Percentiles rank a stretch among this genome's conserved stretches.
These are phyloP conservation scores for Zaprionus kolodkinae DNA, from an alignment of 1,140 invertebrate species.

Conservation along the genomic window DNA sequence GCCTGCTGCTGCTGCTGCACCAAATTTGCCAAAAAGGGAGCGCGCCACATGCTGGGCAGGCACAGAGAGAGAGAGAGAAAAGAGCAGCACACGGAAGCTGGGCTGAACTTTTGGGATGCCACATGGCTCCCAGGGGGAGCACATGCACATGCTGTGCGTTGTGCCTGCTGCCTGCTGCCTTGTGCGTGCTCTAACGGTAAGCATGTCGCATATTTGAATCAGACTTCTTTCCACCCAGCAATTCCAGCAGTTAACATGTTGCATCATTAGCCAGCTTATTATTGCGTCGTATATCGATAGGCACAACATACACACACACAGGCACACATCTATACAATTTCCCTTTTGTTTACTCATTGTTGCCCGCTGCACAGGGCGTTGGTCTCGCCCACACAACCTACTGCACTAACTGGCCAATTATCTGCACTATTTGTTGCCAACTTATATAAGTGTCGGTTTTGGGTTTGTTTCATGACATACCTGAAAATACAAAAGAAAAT, in stretches of 20 bases:
- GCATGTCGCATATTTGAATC: constrained; percentile 74
- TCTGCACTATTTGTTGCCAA: constrained; percentile 59
- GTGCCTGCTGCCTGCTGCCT: constrained; percentile 62
- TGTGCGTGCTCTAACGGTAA: constrained; percentile 74
- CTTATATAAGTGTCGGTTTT: constrained; percentile 59
- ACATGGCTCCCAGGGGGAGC: constrained; percentile 54
- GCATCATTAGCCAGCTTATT: constrained; percentile 77
- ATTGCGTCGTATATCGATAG: constrained; percentile 61
- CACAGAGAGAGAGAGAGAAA: neutral
- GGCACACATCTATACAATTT: constrained; percentile 45
- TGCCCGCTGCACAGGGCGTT: constrained; percentile 56
- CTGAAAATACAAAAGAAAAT: constrained; percentile 47
- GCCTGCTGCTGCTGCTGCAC: constrained; percentile 51
- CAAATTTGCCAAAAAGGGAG: constrained; percentile 82
- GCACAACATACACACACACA: constrained; percentile 35
- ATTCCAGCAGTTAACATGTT: constrained; percentile 59
- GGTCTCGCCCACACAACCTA: constrained; percentile 31
- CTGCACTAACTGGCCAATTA: constrained; percentile 69
- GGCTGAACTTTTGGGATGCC: constrained; percentile 55
- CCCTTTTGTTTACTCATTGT: constrained; percentile 20
- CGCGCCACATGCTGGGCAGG: constrained; percentile 72
- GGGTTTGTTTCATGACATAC: constrained; percentile 38
- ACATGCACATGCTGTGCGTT: constrained; percentile 33
- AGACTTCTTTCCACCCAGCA: neutral
- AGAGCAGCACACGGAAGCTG: constrained; percentile 27